Conservation (phyloP, 2,113 vertebrate genomes). For the Pomatorhinus ruficollis region DNA sequence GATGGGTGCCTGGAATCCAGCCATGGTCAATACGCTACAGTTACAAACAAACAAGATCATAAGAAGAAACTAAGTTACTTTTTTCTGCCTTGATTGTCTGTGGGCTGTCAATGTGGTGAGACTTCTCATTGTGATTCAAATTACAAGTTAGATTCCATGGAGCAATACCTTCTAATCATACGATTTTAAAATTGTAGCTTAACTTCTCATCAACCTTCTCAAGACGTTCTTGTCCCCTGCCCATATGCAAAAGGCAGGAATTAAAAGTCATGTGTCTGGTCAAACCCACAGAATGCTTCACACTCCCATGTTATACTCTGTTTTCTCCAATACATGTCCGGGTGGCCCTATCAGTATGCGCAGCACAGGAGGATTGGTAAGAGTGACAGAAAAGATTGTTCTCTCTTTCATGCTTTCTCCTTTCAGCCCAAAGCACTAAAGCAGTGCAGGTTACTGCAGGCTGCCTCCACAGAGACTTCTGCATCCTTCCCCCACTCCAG, state of each 20-base stretch:
- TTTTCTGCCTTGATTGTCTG: background rate
- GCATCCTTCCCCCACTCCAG: background rate
- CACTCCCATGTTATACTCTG: background rate
- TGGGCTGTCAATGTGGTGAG: background rate
- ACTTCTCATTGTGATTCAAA: background rate
- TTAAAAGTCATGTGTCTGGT: background rate
- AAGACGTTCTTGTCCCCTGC: background rate
- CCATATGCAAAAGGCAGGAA: background rate
- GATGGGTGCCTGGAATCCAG: background rate
- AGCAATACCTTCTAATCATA: background rate
- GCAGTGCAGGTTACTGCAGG: background rate
- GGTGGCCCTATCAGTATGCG: accelerated
- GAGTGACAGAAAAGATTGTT: background rate
- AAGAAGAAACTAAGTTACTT: background rate
- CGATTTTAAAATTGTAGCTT: background rate
- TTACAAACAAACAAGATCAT: background rate
- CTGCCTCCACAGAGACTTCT: background rate
- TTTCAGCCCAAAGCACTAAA: background rate
- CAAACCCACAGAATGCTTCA: background rate
- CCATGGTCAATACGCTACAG: background rate
- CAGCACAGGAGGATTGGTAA: background rate
- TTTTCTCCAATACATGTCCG: background rate
- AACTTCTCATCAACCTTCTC: background rate
- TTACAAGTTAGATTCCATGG: background rate
- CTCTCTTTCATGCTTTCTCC: background rate